Evolutionary conservation across 2,888 invertebrate species (phyloP).

Genomic region (Acronicta leporina): DNA sequence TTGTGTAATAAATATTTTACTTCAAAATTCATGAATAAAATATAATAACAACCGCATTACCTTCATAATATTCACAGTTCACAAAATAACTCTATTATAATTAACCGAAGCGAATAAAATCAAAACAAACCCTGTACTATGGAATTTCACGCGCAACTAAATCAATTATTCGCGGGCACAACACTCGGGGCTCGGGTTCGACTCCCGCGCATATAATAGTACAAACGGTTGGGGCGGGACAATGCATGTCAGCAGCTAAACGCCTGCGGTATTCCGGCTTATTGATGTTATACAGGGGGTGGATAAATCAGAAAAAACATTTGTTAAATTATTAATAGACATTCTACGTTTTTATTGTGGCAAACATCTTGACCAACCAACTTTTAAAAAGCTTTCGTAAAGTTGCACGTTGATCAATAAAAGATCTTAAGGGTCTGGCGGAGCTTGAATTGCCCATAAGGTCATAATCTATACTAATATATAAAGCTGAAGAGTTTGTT

Average conservation of each 20-base stretch:
- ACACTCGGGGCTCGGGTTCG: conserved; percentile 63
- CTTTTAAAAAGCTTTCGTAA: no score
- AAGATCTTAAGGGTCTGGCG: no score
- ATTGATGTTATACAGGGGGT: conserved; percentile 69
- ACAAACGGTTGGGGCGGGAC: conserved; percentile 71
- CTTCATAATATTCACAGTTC: conserved; percentile 43
- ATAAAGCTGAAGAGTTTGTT: no score
- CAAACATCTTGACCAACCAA: no score
- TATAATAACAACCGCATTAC: conserved; percentile 20
- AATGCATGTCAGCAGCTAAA: conserved; percentile 84
- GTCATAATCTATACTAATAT: no score
- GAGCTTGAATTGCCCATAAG: no score
- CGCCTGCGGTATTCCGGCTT: conserved; percentile 84
- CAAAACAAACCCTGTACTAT: conserved; percentile 60
- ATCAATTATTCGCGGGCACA: conserved; percentile 82
- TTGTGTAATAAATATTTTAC: conserved; percentile 27
- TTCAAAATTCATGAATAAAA: conserved; percentile 22
- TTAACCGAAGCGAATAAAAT: conserved; percentile 70
- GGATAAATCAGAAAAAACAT: background rate
- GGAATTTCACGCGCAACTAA: conserved; percentile 85
- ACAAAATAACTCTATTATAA: conserved; percentile 62
- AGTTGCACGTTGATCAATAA: no score
- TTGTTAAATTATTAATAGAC: no score
- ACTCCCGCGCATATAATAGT: conserved; percentile 70
- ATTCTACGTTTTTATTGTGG: no score